These are phyloP conservation scores for Rhyzopertha dominica DNA, from an alignment of 1,140 invertebrate genomes.

Conservation along the genomic window DNA sequence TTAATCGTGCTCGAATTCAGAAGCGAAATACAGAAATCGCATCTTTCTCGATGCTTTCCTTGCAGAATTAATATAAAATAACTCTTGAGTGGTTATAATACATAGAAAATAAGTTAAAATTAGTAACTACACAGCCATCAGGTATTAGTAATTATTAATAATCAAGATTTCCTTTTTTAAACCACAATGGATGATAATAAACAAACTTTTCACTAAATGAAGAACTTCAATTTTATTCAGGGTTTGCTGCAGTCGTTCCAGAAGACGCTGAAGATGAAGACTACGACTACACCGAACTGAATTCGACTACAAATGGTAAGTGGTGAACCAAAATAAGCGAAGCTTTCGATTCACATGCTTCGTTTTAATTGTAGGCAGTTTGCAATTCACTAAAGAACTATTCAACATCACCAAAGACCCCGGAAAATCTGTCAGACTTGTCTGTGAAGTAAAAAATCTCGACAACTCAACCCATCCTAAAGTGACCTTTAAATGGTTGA, in stretches of 20 bases:
- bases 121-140: too few relatives aligned
- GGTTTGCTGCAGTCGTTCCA: slow-evolving; percentile 15
- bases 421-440: slow-evolving; percentile 57
- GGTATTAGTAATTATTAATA: too few relatives aligned
- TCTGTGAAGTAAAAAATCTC: slow-evolving; percentile 57
- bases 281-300: slow-evolving; percentile 26
- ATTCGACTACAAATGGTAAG: slow-evolving; percentile 33
- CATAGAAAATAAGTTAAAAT: too few relatives aligned
- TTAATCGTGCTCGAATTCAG: too few relatives aligned
- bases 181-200: too few relatives aligned
- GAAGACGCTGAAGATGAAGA: slow-evolving; percentile 30
- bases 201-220: too few relatives aligned
- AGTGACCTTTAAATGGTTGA: slow-evolving; percentile 64
- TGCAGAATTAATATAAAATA: too few relatives aligned
- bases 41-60: too few relatives aligned
- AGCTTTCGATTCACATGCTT: background rate
- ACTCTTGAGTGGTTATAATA: too few relatives aligned
- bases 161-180: too few relatives aligned
- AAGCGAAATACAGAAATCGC: too few relatives aligned
- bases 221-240: slow-evolving; percentile 26
- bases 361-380: slow-evolving; percentile 33
- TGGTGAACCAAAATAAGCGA: background rate
- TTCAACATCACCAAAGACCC: slow-evolving; percentile 59
- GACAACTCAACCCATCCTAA: slow-evolving; percentile 34
- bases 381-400: slow-evolving; percentile 47